Evolutionary conservation across 2,888 invertebrate species (phyloP), one percentile per base, ranked within the genome.

Genomic region (Empis stercorea): DNA sequence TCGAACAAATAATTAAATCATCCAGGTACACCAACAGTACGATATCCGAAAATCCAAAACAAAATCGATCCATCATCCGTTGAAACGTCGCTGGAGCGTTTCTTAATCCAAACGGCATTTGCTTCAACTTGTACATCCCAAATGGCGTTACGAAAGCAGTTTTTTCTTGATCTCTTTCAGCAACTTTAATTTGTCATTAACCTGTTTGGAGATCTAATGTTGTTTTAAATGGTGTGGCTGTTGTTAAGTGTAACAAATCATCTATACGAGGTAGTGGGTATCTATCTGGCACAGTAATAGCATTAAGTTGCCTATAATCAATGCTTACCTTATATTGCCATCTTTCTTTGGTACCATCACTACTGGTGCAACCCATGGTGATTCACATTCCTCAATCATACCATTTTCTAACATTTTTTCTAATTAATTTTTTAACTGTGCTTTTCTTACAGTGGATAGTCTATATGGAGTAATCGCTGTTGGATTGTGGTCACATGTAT

Each of bases 401-500:
- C 52, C 56, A 20, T 55, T 54, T 17, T 37, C 23, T 13, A 36
- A 30, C 43, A 49, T 47, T 34, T 43, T 36, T 3, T 46, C 27
- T 10, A 48, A 14, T 39, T 48, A 39, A 4, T 10, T 16, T 36
- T 48, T 45, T 27, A 50, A 20, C n/a, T 50, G 43, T 32, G 27
- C 34, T 34, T 48, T 50, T 44, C 45, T 56, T 0, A 48, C 39
- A 9, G 60, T 57, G 10, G 60, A 55, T 42, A 64, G 40, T 16
- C 62, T 50, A 50, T 64, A 64, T 4, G 61, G 63, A 4, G 60
- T 57, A 1, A 56, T 52, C 2, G 62, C 56, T 10, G 63, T 56
- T 0, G 64, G 63, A n/a, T 40, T 10, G 13, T 48, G 43, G 27
- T 32, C 39, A 7, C 27, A 45, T 16, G 46, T 48, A n/a, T 44